Conservation (phyloP, 1,140 invertebrate genomes). For the Halyomorpha halys region DNA sequence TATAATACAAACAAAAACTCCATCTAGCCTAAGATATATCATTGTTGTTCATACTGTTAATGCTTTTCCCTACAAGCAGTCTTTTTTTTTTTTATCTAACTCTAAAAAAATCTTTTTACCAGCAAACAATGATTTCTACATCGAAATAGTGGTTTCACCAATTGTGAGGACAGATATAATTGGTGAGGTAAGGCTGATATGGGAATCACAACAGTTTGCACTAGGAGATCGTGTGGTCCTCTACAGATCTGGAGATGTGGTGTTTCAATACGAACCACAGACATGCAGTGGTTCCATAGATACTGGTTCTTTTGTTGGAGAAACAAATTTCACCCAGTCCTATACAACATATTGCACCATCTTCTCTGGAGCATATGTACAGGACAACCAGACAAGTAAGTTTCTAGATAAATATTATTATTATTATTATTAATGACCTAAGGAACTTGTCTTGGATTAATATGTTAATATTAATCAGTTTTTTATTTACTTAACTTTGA, state of each 20-base stretch:
- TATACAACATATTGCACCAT: conserved; percentile 1
- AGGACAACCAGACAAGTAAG: not conserved
- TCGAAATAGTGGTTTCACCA: conserved; percentile 4
- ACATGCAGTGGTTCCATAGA: conserved; percentile 4
- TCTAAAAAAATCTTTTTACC: no score
- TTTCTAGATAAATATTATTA: no score
- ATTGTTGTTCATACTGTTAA: no score
- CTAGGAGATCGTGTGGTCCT: conserved; percentile 1
- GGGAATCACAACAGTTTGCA: not conserved
- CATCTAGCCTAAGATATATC: no score
- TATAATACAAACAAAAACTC: no score
- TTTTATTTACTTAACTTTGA: no score
- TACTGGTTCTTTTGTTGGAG: conserved; percentile 1
- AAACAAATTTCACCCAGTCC: conserved; percentile 1
- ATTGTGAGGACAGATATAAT: not conserved
- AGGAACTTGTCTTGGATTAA: no score
- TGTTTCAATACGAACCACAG: conserved; percentile 5
- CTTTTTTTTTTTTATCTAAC: no score
- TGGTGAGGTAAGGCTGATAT: conserved; percentile 2
- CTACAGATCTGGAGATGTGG: not conserved
- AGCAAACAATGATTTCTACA: not conserved
- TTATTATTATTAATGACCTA: no score
- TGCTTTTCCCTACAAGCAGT: no score
- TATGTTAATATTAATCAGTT: no score
- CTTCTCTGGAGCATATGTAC: not conserved